Evolutionary conservation across 1,140 invertebrate genomes (phyloP), one percentile per base, ranked within the genome.

Genomic region (Hesperophylax magnus): DNA sequence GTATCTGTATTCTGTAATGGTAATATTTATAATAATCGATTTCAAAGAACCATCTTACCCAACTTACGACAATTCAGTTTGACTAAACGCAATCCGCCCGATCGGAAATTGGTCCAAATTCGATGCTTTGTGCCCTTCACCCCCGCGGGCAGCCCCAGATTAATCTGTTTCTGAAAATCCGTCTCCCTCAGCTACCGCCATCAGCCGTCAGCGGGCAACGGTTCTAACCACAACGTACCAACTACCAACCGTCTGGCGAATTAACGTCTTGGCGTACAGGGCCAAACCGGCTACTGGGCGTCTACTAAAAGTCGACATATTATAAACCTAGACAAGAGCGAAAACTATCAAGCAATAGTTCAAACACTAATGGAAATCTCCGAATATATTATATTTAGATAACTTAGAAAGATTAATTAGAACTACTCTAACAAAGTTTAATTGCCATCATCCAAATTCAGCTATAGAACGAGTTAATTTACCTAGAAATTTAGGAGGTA

Each of bases 101-200:
- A 56, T 53, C 39, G 69, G 67, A 71, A 71, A 71, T 71, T 71
- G 39, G 67, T 47, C n/a, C 67, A 71, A 71, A 71, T 71, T 71
- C 67, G 22, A 14, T 17, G 22, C 27, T 34, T 67, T 34, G 22
- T 14, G 69, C 18, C 54, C 52, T 18, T 31, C 47, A 22, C 72
- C 71, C 54, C 72, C 31, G 31, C 8, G 72, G 72, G 56, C 72
- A 58, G 11, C 20, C 34, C 54, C 54, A 27, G 72, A 75, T 61
- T 60, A 76, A 60, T 58, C 56, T 76, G 60, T 76, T 76, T 76
- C 31, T 56, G 47, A n/a, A 76, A 60, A 76, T 76, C 17, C 72
- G 17, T 60, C 54, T 72, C 20, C 69, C 20, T 20, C 31, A 14
- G 3, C 22, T 18, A n/a, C 63, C 56, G 56, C 56, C 56, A 60